phyloP scores from a whole-genome alignment of 2,888 invertebrate species.

The Frankliniella fusca region DNA sequence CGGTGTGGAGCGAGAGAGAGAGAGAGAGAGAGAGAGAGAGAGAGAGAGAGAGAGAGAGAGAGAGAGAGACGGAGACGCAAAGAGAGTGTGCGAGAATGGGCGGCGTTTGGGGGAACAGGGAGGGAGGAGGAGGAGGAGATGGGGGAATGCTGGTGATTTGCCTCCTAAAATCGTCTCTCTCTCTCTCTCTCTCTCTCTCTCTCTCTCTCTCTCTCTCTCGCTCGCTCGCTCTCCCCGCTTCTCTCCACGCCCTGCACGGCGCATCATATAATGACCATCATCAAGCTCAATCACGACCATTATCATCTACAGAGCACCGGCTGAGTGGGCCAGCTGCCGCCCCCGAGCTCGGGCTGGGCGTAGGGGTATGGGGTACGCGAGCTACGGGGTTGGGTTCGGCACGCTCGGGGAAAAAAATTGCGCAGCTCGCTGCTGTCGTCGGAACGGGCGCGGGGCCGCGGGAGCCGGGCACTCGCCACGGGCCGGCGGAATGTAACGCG shows the following conservation, averaged over 20 bases:
- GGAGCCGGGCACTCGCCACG: not conserved
- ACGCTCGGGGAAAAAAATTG: not conserved
- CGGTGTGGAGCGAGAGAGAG: no score
- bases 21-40: no score
- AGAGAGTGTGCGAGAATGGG: no score
- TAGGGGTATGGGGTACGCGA: not conserved
- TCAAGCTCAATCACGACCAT: conserved; percentile 22
- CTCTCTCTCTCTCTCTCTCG: conserved; percentile 9
- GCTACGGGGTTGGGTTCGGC: not conserved
- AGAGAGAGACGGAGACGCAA: no score
- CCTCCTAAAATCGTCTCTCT: not conserved
- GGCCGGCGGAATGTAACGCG: no score
- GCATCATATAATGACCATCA: conserved; percentile 21
- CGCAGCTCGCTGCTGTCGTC: not conserved
- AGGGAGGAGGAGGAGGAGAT: no score
- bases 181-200: not conserved
- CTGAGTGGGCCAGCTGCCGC: not conserved
- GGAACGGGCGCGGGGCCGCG: not conserved
- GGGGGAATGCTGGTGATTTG: no score
- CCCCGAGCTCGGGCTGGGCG: not conserved
- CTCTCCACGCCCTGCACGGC: not conserved
- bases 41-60: no score
- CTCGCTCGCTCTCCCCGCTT: not conserved
- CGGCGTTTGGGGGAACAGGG: no score
- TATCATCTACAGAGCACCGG: not conserved